Percentiles rank a stretch among this genome's conserved stretches.
Conservation (phyloP, 2,888 invertebrate species). For the Ferdinandea cuprea region DNA sequence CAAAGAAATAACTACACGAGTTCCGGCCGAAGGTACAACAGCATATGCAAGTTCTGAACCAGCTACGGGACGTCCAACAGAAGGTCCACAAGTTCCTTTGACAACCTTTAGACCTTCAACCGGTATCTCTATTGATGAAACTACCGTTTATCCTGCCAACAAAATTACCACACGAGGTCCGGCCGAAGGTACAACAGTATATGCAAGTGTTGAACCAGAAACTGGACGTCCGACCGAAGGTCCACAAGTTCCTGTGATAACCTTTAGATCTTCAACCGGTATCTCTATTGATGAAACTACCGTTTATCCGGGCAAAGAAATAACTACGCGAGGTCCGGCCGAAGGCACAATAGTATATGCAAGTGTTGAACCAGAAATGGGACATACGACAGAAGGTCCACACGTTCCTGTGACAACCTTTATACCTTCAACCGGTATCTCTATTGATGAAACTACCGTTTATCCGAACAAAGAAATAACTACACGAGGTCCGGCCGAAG, state of each 20-base stretch:
- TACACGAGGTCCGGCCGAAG: conserved; percentile 4
- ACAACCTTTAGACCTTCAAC: background rate
- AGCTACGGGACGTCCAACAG: background rate
- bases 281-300: background rate
- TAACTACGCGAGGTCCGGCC: background rate
- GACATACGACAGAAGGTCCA: conserved; percentile 2
- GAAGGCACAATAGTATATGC: background rate
- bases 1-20: background rate
- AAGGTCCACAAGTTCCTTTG: background rate
- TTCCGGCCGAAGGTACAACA: background rate
- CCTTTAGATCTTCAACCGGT: background rate
- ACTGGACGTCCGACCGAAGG: background rate
- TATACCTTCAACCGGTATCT: background rate
- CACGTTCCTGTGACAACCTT: background rate
- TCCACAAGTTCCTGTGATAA: background rate
- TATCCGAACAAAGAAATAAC: background rate
- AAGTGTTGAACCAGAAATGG: background rate
- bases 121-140: background rate
- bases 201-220: background rate
- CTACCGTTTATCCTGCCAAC: background rate
- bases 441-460: background rate
- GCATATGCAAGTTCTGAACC: background rate
- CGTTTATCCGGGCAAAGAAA: background rate
- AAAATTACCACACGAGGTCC: background rate
- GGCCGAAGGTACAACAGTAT: background rate